Base-by-base conservation (phyloP, 2,888 invertebrate genomes). In the Mechanitis messenoides region DNA sequence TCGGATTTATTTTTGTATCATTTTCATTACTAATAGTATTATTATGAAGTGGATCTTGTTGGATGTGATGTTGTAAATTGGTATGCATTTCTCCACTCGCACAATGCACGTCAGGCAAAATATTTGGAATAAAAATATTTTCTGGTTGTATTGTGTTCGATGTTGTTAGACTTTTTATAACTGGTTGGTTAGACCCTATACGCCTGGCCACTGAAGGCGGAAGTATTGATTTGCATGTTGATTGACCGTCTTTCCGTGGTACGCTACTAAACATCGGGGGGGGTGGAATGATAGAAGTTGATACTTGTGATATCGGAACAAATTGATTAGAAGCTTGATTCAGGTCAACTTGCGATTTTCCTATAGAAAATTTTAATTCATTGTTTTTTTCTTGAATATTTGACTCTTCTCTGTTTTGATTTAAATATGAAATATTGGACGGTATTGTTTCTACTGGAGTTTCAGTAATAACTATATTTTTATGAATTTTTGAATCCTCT, bases 141-240 rank as follows among this genome's bases (percentile, higher is more conserved):
- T 77, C 77, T 33, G 73, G 67, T 6, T 69, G 68, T 1, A 70
- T 62, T 7, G 75, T 63, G 28, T 42, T 55, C 45, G 63, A 28
- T 46, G 72, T 64, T 2, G 71, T 63, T 66, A 79, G 79, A 4
- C 73, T 72, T 74, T 83, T 87, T 0, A 84, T 77, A 1, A 82
- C 67, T 1, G 85, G 82, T 60, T 87, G 83, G 62, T 81, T 83
- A 0, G 81, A 77, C 0, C 81, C 74, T 63, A 89, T 80, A 20
- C 86, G 79, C 57, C 89, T 82, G 31, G 89, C 89, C 0, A 89
- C 83, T 0, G 90, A 89, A 0, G 89, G 89, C 5, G 90, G 89
- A 66, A 90, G 68, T 2, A 88, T 72, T 0, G 84, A 66, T 65
- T 81, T 86, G 28, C 72, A 78, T n/a, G 72, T 62, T 3, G 63